Percentiles rank a stretch among this genome's conserved stretches.
phyloP scores from a whole-genome alignment of 2,797 vertebrate species.

The Notolepis coatsorum region DNA sequence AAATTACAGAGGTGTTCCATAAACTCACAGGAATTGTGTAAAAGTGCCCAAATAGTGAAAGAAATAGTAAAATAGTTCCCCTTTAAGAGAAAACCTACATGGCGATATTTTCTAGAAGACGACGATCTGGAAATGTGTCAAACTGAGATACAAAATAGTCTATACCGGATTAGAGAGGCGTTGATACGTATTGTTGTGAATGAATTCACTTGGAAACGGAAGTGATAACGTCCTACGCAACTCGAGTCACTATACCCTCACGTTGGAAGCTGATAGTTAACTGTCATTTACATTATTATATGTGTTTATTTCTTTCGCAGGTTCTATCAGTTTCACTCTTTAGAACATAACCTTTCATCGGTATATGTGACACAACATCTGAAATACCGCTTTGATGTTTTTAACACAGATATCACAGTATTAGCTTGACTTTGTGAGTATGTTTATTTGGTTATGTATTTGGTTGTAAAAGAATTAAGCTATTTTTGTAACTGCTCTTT shows the following conservation, averaged over 20 bases:
- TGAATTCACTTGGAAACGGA: no score
- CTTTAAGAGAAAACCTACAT: no score
- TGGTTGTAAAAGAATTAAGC: conserved; percentile 79
- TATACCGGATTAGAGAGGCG: not conserved
- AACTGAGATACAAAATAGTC: not conserved
- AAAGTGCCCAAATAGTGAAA: no score
- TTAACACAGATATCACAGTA: conserved; percentile 60
- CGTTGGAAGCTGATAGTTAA: conserved; percentile 61
- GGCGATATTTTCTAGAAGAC: no score
- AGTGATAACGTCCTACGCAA: no score
- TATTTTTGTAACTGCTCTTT: conserved; percentile 81
- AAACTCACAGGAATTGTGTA: no score
- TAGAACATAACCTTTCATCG: conserved; percentile 26
- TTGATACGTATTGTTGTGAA: not conserved
- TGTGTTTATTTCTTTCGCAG: conserved; percentile 74
- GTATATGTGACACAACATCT: conserved; percentile 38
- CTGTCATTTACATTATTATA: conserved; percentile 56
- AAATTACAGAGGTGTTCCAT: no score
- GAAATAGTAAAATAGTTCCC: no score
- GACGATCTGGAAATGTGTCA: conserved; percentile 5
- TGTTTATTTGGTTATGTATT: conserved; percentile 73
- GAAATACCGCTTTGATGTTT: conserved; percentile 56
- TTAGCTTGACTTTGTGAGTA: conserved; percentile 66
- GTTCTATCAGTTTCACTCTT: conserved; percentile 61
- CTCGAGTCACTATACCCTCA: no score